Percentiles rank a stretch among this genome's conserved stretches.
Evolutionary conservation across 2,888 invertebrate genomes (phyloP).

Genomic region (Margaritifera margaritifera): DNA sequence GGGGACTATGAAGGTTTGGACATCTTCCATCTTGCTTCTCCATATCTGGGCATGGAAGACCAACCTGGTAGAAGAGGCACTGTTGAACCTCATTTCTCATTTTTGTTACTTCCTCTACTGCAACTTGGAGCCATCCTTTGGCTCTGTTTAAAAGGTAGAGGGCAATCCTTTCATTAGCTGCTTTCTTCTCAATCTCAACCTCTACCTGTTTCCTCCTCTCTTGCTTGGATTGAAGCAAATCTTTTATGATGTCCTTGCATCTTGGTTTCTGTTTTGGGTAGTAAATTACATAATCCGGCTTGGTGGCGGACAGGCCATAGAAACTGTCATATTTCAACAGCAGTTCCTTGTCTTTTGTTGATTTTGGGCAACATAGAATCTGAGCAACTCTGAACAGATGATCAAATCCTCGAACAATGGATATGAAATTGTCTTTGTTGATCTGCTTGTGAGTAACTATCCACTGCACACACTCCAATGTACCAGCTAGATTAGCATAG

Average conservation of each 20-base stretch:
- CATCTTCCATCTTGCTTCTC: too few relatives aligned
- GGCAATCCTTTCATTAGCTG: slow-evolving; percentile 21
- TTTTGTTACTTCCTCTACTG: too few relatives aligned
- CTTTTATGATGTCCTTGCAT: slow-evolving; percentile 29
- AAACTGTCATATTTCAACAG: slow-evolving; percentile 33
- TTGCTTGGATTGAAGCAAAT: slow-evolving; percentile 4
- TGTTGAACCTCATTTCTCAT: too few relatives aligned
- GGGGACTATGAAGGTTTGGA: too few relatives aligned
- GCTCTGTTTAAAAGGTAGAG: slow-evolving; percentile 24
- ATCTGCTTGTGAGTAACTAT: slow-evolving; percentile 18
- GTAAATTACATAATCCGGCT: slow-evolving; percentile 21
- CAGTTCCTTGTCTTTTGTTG: slow-evolving; percentile 24
- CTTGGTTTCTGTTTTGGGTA: slow-evolving; percentile 43
- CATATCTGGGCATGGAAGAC: too few relatives aligned
- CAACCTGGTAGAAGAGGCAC: too few relatives aligned
- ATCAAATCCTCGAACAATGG: slow-evolving; percentile 35
- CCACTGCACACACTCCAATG: slow-evolving; percentile 46
- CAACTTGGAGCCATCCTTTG: background rate
- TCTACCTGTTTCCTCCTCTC: slow-evolving; percentile 5
- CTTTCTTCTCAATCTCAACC: slow-evolving; percentile 8
- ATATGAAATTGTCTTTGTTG: slow-evolving; percentile 7
- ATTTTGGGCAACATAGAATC: slow-evolving; percentile 21
- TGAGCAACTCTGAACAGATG: slow-evolving; percentile 33
- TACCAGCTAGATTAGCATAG: slow-evolving; percentile 39
- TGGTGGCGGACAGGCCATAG: slow-evolving; percentile 40